Evolutionary conservation across 2,797 vertebrate species (phyloP).

Genomic region (Odontamblyopus lacepedii): DNA sequence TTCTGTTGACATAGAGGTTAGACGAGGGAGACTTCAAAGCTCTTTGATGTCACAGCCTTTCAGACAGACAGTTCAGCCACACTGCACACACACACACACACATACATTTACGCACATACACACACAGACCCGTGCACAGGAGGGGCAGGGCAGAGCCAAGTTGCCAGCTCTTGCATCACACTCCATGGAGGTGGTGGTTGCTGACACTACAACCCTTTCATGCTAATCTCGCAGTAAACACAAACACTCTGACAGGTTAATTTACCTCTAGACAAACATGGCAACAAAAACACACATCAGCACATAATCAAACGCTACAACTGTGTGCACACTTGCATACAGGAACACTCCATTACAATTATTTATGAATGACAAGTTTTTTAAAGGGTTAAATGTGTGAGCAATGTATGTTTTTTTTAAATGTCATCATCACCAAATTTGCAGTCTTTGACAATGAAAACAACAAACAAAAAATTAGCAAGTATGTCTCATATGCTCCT

Average conservation of each 20-base stretch:
- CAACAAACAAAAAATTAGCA: conserved; percentile 28
- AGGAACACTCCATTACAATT: conserved; percentile 22
- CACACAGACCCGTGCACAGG: conserved; percentile 24
- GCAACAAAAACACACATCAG: conserved; percentile 67
- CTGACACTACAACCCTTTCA: conserved; percentile 70
- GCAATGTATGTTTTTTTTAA: conserved; percentile 17
- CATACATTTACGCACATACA: conserved; percentile 14
- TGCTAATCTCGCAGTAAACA: conserved; percentile 73
- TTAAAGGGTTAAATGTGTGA: not conserved
- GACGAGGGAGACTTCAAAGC: conserved; percentile 71
- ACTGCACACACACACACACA: conserved; percentile 1
- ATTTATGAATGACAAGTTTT: conserved; percentile 37
- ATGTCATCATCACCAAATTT: conserved; percentile 8
- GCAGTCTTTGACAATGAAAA: conserved; percentile 35
- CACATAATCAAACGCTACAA: conserved; percentile 59
- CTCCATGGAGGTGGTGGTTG: conserved; percentile 61
- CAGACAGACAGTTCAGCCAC: conserved; percentile 62
- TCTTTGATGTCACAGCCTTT: conserved; percentile 77
- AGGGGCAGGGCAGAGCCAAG: conserved; percentile 64
- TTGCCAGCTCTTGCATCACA: conserved; percentile 82
- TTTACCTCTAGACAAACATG: conserved; percentile 73
- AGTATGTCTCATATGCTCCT: conserved; percentile 32
- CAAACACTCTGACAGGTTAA: conserved; percentile 77
- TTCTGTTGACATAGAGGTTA: conserved; percentile 56
- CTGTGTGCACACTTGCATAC: conserved; percentile 33